Conservation (phyloP, 1,140 invertebrate genomes). For the Drosophila albomicans region DNA sequence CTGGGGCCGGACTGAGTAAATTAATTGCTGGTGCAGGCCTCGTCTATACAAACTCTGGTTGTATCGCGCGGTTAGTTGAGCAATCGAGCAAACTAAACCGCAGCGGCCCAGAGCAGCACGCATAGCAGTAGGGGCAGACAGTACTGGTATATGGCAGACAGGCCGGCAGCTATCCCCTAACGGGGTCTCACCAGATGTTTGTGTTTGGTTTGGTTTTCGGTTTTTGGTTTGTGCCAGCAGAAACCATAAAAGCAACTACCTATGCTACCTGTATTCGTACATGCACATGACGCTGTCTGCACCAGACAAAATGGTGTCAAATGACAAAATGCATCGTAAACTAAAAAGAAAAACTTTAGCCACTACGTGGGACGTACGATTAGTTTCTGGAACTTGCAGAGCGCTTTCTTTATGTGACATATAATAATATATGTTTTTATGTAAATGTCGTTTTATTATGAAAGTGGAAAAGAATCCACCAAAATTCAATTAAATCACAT, state of each 20-base stretch:
- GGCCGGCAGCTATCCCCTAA: slow-evolving; percentile 23
- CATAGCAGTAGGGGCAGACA: slow-evolving; percentile 26
- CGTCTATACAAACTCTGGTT: slow-evolving; percentile 10
- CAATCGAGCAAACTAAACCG: slow-evolving; percentile 74
- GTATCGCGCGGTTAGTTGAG: slow-evolving; percentile 69
- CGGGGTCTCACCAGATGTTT: slow-evolving; percentile 46
- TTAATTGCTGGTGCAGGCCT: slow-evolving; percentile 60
- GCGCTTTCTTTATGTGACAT: no score
- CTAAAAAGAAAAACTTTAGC: slow-evolving; percentile 41
- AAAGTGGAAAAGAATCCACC: no score
- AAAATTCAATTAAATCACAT: no score
- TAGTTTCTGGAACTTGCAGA: slow-evolving; percentile 21
- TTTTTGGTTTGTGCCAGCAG: slow-evolving; percentile 40
- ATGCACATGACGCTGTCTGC: slow-evolving; percentile 47
- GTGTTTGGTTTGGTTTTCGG: slow-evolving; percentile 46
- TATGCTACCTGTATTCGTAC: slow-evolving; percentile 26
- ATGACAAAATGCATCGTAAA: slow-evolving; percentile 79
- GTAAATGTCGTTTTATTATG: background rate
- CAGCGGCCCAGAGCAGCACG: slow-evolving; percentile 55
- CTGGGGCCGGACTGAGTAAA: slow-evolving; percentile 47
- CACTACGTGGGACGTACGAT: slow-evolving; percentile 39
- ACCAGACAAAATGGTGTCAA: slow-evolving; percentile 77
- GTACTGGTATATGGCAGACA: slow-evolving; percentile 8
- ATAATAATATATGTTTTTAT: no score
- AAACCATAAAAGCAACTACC: slow-evolving; percentile 71